A percentile compares a stretch with the other conserved stretches of the same genome.
Conservation (phyloP, 2,888 invertebrate species). For the Cenopis cana region DNA sequence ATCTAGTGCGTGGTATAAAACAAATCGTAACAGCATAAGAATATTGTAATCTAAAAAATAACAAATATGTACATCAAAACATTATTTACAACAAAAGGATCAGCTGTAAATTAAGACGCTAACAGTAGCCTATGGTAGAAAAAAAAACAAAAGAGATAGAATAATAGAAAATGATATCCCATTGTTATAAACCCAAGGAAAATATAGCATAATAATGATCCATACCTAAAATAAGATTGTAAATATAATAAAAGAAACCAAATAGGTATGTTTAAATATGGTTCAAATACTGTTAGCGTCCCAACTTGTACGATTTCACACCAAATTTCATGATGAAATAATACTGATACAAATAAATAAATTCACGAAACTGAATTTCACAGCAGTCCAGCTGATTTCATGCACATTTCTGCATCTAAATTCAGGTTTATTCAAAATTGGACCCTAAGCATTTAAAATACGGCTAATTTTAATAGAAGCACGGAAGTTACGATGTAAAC, state of each 20-base stretch:
- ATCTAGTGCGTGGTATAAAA: not conserved
- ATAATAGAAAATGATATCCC: no score
- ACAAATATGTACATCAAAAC: conserved; percentile 34
- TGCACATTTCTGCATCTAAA: conserved; percentile 18
- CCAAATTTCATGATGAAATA: conserved; percentile 6
- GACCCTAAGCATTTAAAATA: not conserved
- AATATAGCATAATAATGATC: no score
- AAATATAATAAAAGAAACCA: no score
- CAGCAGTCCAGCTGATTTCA: conserved; percentile 31
- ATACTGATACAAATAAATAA: conserved; percentile 30
- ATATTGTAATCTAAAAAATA: conserved; percentile 18
- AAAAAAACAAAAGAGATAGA: not conserved
- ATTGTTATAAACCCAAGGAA: no score
- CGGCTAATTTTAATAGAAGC: not conserved
- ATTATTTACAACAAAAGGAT: conserved; percentile 36
- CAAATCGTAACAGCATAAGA: not conserved
- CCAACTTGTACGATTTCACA: not conserved
- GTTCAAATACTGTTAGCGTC: not conserved
- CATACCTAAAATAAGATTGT: no score
- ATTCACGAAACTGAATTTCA: conserved; percentile 33
- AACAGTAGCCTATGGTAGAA: not conserved
- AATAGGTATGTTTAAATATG: no score
- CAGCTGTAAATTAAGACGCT: not conserved
- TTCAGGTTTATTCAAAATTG: not conserved
- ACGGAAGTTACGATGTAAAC: not conserved